Base-by-base conservation (phyloP, 1,140 invertebrate species). In the Eupeodes corollae region DNA sequence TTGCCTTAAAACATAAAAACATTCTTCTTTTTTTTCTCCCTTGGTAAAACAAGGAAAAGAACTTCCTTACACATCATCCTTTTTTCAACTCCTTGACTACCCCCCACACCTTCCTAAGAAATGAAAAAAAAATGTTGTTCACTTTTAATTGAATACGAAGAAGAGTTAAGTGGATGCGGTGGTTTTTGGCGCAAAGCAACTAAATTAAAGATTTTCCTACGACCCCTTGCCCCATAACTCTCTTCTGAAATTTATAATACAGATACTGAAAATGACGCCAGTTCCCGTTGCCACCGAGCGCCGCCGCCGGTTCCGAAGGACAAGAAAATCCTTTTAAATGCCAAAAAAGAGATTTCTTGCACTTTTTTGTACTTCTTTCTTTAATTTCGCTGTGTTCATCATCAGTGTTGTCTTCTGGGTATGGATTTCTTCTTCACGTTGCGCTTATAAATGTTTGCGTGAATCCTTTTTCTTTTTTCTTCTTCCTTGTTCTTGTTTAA, bases 401-500 rank as follows among this genome's bases (percentile, higher is more conserved):
- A n/a, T n/a, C 21, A 26, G 21, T 26, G 8, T 26, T 8, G n/a
- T n/a, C n/a, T n/a, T n/a, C n/a, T n/a, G n/a, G n/a, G n/a, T 26
- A 5, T 26, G 21, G 21, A 8, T 26, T 26, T 26, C 21, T 26
- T n/a, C n/a, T 26, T 26, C 21, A 8, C 21, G 21, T 8, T 26
- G 21, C 21, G 21, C 21, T 26, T 26, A 26, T 26, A 26, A n/a
- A 26, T 26, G 21, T 26, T 26, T 26, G 21, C n/a, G n/a, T 26
- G 21, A 26, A 26, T 26, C 21, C 21, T 26, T 26, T 26, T 26
- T 26, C 8, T 26, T 26, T 26, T 26, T 3, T 26, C 15, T 26
- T 26, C n/a, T n/a, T n/a, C n/a, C n/a, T n/a, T n/a, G n/a, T n/a
- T 42, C 18, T 42, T 42, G 13, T 21, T 42, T 42, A 42, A 42